Evolutionary conservation across 1,140 invertebrate genomes (phyloP), one percentile per base, ranked within the genome.

Genomic region (Drosophila takahashii): DNA sequence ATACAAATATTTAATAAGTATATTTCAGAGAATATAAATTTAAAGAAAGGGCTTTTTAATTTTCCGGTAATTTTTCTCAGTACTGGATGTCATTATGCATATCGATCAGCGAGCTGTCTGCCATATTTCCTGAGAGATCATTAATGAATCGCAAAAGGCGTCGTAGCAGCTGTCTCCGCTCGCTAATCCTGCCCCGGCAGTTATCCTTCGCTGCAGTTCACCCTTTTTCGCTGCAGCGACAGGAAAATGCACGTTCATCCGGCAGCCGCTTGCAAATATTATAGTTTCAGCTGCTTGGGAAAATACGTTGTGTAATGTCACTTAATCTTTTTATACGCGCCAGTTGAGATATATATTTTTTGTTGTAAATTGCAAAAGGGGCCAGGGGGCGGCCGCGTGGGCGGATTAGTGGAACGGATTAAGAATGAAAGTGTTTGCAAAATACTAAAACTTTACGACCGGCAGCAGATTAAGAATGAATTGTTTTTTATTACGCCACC

Each of bases 371-470:
- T 65, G 45, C 26, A 34, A 22, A 22, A 22, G 9, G 34, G 47
- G 48, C 41, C 1, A 22, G 3, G 9, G 34, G 47, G 48, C 41
- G 41, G 51, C 60, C 44, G 52, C 41, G 44, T 52, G 53, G 60
- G 18, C 54, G 84, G 84, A 89, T 89, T 89, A 89, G 65, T 64
- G 47, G 9, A 79, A 60, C 83, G 83, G 84, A 89, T 89, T 89
- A 80, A 89, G 84, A 89, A 89, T 87, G 83, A 89, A 87, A 66
- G 62, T 87, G 84, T 87, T 89, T 89, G 84, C 84, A 89, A 87
- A 87, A 74, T 87, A 87, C 27, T 47, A 60, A 48, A 57, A 71
- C 22, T 87, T 87, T 87, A 87, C 73, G 54, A 36, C 29, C 47
- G 32, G 34, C 61, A 37, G 41, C 62, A 89, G 84, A 89, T 89